phyloP scores from a whole-genome alignment of 2,888 invertebrate genomes.

The Imbricaverruca yamaguchii region DNA sequence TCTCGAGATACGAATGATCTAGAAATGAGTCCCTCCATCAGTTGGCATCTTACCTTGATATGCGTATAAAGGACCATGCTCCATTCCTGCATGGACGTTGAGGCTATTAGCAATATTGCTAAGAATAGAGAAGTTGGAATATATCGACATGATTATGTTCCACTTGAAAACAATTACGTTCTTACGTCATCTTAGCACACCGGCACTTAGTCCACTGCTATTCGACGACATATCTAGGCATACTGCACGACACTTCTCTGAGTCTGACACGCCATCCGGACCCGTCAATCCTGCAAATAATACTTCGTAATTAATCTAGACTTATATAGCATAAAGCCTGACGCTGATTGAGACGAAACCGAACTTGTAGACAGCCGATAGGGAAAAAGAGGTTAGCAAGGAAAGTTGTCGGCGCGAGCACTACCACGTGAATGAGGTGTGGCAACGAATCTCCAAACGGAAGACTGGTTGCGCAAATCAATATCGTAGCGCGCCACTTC shows the following conservation, averaged over 20 bases:
- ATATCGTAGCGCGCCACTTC: too few relatives aligned
- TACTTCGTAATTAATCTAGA: too few relatives aligned
- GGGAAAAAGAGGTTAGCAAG: not conserved
- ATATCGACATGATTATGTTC: not conserved
- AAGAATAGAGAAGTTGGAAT: not conserved
- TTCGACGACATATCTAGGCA: not conserved
- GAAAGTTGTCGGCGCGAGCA: not conserved
- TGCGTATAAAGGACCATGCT: not conserved
- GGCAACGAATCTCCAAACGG: too few relatives aligned
- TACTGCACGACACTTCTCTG: not conserved
- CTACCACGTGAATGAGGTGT: not conserved
- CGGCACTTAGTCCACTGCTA: too few relatives aligned
- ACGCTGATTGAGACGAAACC: too few relatives aligned
- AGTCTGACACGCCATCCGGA: not conserved
- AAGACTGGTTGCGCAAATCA: too few relatives aligned
- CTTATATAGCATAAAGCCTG: too few relatives aligned
- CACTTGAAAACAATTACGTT: not conserved
- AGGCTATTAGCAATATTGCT: not conserved
- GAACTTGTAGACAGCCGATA: too few relatives aligned
- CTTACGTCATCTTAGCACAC: not conserved
- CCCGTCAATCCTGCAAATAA: not conserved
- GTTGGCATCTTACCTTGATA: not conserved
- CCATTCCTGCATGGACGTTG: not conserved
- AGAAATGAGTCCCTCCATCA: not conserved
- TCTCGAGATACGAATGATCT: too few relatives aligned